Conservation (phyloP, 2,113 vertebrate species). For the Gracilinanus agilis region DNA sequence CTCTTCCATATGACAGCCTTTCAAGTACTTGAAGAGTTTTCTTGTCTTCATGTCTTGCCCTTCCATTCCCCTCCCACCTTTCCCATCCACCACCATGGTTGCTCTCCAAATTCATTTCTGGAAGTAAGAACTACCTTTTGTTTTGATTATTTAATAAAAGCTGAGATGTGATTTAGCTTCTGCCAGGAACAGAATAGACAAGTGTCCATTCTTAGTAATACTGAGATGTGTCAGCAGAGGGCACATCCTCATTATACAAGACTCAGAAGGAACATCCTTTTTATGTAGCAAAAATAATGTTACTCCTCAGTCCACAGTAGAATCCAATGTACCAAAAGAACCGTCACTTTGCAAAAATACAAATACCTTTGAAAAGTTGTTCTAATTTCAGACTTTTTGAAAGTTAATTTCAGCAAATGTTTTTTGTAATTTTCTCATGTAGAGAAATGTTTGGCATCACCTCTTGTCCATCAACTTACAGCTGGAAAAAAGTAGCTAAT, state of each 20-base stretch:
- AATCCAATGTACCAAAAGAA: conserved; percentile 35
- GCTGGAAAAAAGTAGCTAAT: neutral
- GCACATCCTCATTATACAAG: conserved; percentile 49
- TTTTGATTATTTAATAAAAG: neutral
- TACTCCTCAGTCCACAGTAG: neutral
- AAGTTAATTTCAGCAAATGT: neutral
- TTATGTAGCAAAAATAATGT: conserved; percentile 30
- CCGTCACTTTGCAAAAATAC: neutral
- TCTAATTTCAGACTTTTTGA: conserved; percentile 23
- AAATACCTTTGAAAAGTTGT: conserved; percentile 5
- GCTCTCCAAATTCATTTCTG: neutral
- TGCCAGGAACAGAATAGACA: neutral
- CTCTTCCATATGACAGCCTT: neutral
- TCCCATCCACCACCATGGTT: neutral
- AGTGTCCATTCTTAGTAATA: conserved; percentile 31
- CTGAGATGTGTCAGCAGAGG: conserved; percentile 43
- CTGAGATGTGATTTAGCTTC: too few relatives aligned
- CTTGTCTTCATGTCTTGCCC: neutral
- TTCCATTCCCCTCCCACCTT: neutral
- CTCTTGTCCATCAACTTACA: neutral
- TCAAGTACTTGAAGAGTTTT: neutral
- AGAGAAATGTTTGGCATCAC: neutral
- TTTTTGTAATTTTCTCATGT: conserved; percentile 27
- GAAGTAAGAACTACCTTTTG: neutral
- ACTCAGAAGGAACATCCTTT: conserved; percentile 9